Evolutionary conservation across 2,797 vertebrate species (phyloP), one percentile per base, ranked within the genome.

Genomic region (Melanotaenia pygmaea): DNA sequence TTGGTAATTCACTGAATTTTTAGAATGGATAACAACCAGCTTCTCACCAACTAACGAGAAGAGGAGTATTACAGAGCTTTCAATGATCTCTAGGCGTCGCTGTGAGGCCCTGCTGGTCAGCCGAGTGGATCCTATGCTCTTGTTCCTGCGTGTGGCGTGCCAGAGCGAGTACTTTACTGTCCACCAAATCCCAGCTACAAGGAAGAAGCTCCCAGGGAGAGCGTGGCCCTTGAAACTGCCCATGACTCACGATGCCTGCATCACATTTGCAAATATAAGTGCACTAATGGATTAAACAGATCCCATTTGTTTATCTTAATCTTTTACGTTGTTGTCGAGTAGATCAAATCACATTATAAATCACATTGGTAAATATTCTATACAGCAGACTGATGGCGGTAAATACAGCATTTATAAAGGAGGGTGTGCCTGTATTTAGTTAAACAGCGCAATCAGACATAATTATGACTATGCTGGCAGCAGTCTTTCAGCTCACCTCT

Each of bases 181-280:
- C 97, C 97, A 98, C 97, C 97, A 99, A 47, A 99, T 81, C 38
- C 96, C 96, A 4, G 92, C 89, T 0, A 97, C 70, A 47, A 97
- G 80, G 79, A 98, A 97, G 82, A 98, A 96, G 77, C 89, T 92
- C 24, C 98, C 98, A 20, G 98, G 96, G 7, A 99, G 89, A 0
- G 95, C 94, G 10, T 99, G 98, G 11, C 98, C 98, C 92, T 94
- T 93, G 86, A 99, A 99, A 91, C 93, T 97, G 35, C 95, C 98
- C 95, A 97, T 96, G 72, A 64, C 76, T 76, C 84, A 72, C 37
- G 24, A 37, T 76, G 65, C 63, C 64, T 79, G 77, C 37, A 68
- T 26, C 18, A 12, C n/a, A 51, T 4, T 47, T 65, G 58, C 11
- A 62, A 67, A 79, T 28, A 75, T 13, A 53, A 22, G 11, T 35